Conservation (phyloP, 1,140 invertebrate genomes). For the Dinoponera quadriceps region DNA sequence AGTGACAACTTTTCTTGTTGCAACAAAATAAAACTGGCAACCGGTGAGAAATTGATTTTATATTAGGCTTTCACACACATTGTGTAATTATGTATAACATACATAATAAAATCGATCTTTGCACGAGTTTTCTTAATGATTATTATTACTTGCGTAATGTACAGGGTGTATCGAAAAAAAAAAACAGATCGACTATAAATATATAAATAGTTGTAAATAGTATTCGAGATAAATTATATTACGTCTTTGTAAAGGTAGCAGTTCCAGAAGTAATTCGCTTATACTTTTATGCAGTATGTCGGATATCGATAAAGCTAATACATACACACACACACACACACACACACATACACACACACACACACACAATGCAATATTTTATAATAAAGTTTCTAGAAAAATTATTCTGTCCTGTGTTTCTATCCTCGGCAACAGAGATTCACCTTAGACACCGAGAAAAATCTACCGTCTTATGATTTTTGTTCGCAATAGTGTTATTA, state of each 20-base stretch:
- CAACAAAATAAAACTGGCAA: no score
- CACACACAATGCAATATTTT: conserved; percentile 53
- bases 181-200: conserved; percentile 28
- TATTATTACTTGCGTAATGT: neutral
- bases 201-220: conserved; percentile 53
- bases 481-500: no score
- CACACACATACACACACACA: no score
- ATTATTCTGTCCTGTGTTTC: neutral
- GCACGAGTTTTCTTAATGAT: neutral
- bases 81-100: conserved; percentile 43
- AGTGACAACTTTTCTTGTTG: no score
- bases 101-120: neutral
- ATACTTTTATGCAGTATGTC: conserved; percentile 37
- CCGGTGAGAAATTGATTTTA: conserved; percentile 12
- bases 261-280: conserved; percentile 7
- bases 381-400: conserved; percentile 60
- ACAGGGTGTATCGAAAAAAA: conserved; percentile 1
- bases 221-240: conserved; percentile 46
- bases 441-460: neutral
- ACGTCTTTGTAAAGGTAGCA: conserved; percentile 41
- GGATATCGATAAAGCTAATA: neutral
- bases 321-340: no score
- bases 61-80: conserved; percentile 16
- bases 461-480: no score
- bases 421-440: neutral